A percentile compares a stretch with the other conserved stretches of the same genome.
phyloP scores from a whole-genome alignment of 2,113 vertebrate species.

The Ailuropoda melanoleuca region DNA sequence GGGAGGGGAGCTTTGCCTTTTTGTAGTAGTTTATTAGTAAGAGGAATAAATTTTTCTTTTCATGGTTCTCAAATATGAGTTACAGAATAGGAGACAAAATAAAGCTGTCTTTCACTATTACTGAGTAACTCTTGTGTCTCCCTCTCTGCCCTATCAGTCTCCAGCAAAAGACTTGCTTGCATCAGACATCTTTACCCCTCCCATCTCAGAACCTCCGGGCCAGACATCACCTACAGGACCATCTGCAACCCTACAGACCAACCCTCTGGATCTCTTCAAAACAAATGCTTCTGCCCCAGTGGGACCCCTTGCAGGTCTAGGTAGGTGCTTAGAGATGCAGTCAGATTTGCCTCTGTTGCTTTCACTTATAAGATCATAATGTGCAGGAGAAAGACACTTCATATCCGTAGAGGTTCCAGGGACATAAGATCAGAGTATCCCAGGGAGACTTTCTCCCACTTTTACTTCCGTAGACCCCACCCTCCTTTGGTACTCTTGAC shows the following conservation, averaged over 20 bases:
- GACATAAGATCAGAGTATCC: background rate
- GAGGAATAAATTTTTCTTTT: background rate
- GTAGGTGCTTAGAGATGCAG: conserved; percentile 75
- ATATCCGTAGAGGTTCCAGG: background rate
- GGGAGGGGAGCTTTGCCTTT: background rate
- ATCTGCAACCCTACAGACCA: conserved; percentile 65
- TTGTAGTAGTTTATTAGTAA: background rate
- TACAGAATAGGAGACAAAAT: background rate
- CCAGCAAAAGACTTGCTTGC: conserved; percentile 87
- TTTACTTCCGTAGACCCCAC: background rate
- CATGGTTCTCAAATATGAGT: background rate
- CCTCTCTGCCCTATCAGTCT: conserved; percentile 79
- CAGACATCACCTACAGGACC: conserved; percentile 69
- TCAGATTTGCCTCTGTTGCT: background rate
- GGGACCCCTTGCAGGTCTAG: conserved; percentile 70
- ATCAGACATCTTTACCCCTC: conserved; percentile 86
- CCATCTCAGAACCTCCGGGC: conserved; percentile 64
- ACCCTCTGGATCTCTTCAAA: conserved; percentile 87
- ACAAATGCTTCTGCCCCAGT: conserved; percentile 35
- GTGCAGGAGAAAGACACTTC: background rate
- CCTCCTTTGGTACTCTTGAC: background rate
- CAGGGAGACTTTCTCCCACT: background rate
- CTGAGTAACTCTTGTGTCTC: conserved; percentile 47
- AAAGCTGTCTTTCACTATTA: background rate
- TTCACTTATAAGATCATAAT: too few relatives aligned